Percentiles rank a stretch among this genome's conserved stretches.
Conservation (phyloP, 1,140 invertebrate species). For the Triops longicaudatus region DNA sequence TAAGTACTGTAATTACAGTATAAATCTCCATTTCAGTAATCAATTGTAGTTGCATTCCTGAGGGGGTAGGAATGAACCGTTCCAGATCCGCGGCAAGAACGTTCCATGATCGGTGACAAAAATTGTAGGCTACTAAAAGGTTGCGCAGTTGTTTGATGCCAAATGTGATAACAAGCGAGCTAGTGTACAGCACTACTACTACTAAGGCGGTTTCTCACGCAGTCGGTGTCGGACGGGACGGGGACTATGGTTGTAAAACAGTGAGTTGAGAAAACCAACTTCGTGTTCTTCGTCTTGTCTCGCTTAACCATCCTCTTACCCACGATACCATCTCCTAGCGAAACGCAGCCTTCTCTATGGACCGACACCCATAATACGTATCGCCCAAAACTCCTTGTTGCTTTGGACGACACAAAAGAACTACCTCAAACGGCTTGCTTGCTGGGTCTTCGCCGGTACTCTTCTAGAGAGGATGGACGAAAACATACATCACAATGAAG, state of each 20-base stretch:
- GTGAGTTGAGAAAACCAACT: constrained; percentile 15
- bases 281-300: constrained; percentile 11
- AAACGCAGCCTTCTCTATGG: neutral
- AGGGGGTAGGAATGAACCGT: neutral
- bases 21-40: no score
- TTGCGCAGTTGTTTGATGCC: constrained; percentile 4
- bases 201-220: constrained; percentile 14
- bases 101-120: neutral
- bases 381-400: neutral
- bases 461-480: no score
- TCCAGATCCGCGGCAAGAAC: no score
- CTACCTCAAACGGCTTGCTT: no score
- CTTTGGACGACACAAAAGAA: no score
- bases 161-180: neutral
- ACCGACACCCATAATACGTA: neutral
- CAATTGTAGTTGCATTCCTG: neutral
- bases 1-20: no score
- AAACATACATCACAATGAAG: no score
- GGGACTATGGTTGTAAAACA: constrained; percentile 6
- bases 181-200: neutral
- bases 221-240: constrained; percentile 13
- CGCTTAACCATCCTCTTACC: constrained; percentile 1
- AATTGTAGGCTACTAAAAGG: constrained; percentile 10
- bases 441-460: no score
- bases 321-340: neutral